A percentile compares a stretch with the other conserved stretches of the same genome.
phyloP scores from a whole-genome alignment of 2,888 invertebrate species.

The Cryptus armator region DNA sequence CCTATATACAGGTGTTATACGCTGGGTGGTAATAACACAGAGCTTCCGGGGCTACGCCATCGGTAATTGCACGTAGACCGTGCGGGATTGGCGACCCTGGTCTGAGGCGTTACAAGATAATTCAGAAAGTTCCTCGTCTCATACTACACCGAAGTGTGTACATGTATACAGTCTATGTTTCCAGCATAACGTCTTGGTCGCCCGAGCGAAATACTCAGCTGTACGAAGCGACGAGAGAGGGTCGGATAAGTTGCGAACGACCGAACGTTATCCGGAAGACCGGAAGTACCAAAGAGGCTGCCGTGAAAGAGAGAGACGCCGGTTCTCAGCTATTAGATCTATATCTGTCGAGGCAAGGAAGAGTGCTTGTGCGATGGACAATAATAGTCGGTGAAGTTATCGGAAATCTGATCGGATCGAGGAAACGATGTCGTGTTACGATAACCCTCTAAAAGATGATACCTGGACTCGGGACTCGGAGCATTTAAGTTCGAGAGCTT shows the following conservation, averaged over 20 bases:
- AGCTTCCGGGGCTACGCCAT: constrained; percentile 66
- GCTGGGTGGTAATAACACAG: constrained; percentile 63
- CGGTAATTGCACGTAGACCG: constrained; percentile 76
- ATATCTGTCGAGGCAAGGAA: neutral
- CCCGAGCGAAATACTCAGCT: constrained; percentile 40
- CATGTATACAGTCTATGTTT: constrained; percentile 12
- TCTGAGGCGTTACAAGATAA: constrained; percentile 80
- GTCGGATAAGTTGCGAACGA: constrained; percentile 10
- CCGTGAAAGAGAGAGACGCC: constrained; percentile 19
- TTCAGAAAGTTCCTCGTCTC: constrained; percentile 78
- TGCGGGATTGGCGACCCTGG: constrained; percentile 65
- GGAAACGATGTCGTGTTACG: neutral
- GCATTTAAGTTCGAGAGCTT: neutral
- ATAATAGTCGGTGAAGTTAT: constrained; percentile 7
- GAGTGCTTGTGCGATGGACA: neutral
- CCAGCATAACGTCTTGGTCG: constrained; percentile 41
- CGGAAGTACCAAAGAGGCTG: constrained; percentile 41
- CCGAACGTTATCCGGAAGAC: constrained; percentile 18
- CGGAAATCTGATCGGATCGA: constrained; percentile 29
- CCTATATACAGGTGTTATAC: constrained; percentile 51
- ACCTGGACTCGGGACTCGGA: too few species aligned
- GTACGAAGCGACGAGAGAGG: constrained; percentile 6
- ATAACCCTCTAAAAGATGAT: too few species aligned
- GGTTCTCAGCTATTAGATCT: neutral
- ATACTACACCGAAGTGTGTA: neutral